These are phyloP conservation scores for Geothlypis trichas DNA, from an alignment of 2,113 vertebrate genomes.

Conservation along the genomic window DNA sequence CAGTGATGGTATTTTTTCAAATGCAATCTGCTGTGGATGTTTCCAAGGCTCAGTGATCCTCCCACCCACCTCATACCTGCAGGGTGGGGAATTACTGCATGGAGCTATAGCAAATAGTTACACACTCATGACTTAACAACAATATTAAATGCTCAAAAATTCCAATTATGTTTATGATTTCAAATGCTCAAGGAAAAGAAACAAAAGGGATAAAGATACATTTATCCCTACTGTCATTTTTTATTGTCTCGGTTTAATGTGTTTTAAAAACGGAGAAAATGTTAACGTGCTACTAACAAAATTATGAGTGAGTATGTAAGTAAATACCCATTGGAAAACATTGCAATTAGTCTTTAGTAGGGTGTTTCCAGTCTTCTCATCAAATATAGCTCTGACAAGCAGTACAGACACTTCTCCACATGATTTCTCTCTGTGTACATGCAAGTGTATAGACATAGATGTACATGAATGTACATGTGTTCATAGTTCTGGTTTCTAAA, in stretches of 20 bases:
- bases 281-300: not conserved
- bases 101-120: not conserved
- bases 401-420: not conserved
- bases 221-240: not conserved
- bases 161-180: not conserved
- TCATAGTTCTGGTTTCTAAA: not conserved
- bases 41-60: not conserved
- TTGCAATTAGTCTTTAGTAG: not conserved
- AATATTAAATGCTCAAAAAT: not conserved
- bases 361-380: not conserved
- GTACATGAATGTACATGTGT: not conserved
- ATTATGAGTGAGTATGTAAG: not conserved
- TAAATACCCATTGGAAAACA: not conserved
- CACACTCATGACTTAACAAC: not conserved
- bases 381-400: not conserved
- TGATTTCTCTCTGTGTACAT: not conserved
- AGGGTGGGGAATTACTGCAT: not conserved
- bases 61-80: not conserved
- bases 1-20: not conserved
- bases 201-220: not conserved
- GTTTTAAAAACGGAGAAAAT: not conserved
- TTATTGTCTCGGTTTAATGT: not conserved
- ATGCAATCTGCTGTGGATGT: not conserved
- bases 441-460: accelerated
- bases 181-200: not conserved